phyloP scores from a whole-genome alignment of 2,888 invertebrate species.

The Syrista parreyssii region DNA sequence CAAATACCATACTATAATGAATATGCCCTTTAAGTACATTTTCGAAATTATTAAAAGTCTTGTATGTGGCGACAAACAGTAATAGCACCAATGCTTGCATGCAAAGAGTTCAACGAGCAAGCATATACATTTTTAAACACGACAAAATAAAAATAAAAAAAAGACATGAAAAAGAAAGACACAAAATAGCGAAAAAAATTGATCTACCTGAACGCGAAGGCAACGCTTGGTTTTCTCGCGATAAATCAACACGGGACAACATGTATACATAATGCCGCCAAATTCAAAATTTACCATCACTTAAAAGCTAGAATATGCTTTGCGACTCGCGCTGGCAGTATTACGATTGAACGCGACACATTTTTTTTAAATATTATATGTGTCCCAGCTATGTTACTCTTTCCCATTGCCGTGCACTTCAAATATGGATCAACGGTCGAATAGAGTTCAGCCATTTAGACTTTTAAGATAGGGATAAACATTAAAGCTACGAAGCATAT shows the following conservation, averaged over 20 bases:
- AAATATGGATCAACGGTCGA: conserved; percentile 1
- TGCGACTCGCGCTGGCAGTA: neutral
- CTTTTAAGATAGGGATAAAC: conserved; percentile 4
- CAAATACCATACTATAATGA: neutral
- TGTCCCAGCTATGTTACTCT: neutral
- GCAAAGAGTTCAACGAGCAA: neutral
- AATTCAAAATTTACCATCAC: neutral
- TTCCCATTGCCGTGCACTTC: neutral
- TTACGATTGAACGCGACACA: neutral
- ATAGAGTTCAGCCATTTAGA: conserved; percentile 1
- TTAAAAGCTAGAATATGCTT: neutral
- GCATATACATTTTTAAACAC: neutral
- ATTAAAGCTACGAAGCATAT: conserved; percentile 29
- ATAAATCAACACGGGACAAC: neutral
- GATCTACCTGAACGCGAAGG: neutral
- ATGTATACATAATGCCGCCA: neutral
- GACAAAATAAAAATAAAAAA: neutral
- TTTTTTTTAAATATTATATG: neutral
- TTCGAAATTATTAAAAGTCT: neutral
- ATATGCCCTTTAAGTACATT: neutral
- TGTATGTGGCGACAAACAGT: neutral
- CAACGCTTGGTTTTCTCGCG: neutral
- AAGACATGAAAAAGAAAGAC: neutral
- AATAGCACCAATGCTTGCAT: neutral
- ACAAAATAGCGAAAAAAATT: neutral